Conservation (phyloP, 2,888 invertebrate genomes). For the Colostygia pectinataria region DNA sequence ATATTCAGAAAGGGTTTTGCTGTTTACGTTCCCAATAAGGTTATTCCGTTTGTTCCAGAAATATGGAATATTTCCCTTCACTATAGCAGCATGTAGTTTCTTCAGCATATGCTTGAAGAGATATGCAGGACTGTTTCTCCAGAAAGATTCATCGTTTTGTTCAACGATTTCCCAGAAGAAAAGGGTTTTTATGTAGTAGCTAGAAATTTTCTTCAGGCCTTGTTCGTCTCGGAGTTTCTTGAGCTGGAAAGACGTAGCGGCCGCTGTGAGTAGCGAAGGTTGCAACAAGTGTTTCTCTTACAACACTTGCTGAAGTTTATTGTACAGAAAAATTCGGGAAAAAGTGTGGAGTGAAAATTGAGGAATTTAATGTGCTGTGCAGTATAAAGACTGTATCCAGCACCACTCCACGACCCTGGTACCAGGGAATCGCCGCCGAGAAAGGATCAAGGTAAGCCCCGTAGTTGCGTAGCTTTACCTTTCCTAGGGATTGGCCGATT, state of each 20-base stretch:
- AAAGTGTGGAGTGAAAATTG: no score
- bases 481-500: no score
- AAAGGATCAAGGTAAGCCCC: no score
- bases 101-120: constrained; percentile 68
- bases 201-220: constrained; percentile 70
- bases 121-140: constrained; percentile 50
- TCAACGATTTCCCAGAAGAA: constrained; percentile 67
- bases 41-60: constrained; percentile 78
- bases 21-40: constrained; percentile 55
- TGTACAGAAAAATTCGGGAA: no score
- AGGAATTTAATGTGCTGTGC: no score
- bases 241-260: constrained; percentile 45
- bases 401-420: no score
- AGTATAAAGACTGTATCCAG: no score
- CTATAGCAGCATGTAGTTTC: constrained; percentile 56
- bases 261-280: no score
- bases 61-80: constrained; percentile 55
- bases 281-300: no score
- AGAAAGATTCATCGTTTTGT: constrained; percentile 47
- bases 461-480: no score
- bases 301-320: no score
- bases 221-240: constrained; percentile 78
- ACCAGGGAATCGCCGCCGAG: no score
- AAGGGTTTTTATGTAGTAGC: constrained; percentile 82
- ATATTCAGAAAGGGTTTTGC: constrained; percentile 41